Conservation (phyloP, 1,140 invertebrate genomes). For the Sipha flava region DNA sequence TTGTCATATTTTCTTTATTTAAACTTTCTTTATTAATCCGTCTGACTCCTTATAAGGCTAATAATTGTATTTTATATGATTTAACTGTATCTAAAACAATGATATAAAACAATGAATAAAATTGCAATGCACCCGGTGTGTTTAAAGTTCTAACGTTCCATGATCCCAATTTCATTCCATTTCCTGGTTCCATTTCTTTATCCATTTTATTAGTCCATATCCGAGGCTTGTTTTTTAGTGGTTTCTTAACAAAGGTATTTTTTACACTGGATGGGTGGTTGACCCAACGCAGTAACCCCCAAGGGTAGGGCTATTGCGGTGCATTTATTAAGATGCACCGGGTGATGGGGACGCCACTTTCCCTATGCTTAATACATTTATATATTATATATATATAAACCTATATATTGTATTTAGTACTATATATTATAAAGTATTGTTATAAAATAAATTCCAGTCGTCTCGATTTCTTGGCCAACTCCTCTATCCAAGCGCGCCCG, state of each 20-base stretch:
- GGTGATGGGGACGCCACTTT: too few species aligned
- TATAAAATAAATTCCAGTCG: too few species aligned
- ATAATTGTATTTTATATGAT: conserved; percentile 30
- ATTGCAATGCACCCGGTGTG: conserved; percentile 26
- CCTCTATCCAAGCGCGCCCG: too few species aligned
- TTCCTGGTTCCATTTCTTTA: conserved; percentile 6
- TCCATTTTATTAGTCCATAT: conserved; percentile 20
- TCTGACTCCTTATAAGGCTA: conserved; percentile 33
- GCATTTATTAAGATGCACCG: too few species aligned
- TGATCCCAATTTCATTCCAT: conserved; percentile 22
- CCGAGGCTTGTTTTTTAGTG: conserved; percentile 14
- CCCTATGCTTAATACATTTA: too few species aligned
- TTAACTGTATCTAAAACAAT: conserved; percentile 13
- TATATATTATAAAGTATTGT: too few species aligned
- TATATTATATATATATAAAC: too few species aligned
- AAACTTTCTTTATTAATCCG: conserved; percentile 15
- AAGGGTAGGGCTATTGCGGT: too few species aligned
- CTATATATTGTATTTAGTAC: too few species aligned
- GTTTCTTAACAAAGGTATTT: conserved; percentile 29
- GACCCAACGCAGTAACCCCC: conserved; percentile 26
- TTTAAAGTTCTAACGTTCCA: conserved; percentile 35
- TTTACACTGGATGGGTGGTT: conserved; percentile 18
- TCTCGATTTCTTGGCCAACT: too few species aligned
- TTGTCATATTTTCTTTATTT: conserved; percentile 20
- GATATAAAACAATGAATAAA: too few species aligned